Evolutionary conservation across 2,888 invertebrate species (phyloP), one percentile per base, ranked within the genome.

Genomic region (Andrena dorsata): DNA sequence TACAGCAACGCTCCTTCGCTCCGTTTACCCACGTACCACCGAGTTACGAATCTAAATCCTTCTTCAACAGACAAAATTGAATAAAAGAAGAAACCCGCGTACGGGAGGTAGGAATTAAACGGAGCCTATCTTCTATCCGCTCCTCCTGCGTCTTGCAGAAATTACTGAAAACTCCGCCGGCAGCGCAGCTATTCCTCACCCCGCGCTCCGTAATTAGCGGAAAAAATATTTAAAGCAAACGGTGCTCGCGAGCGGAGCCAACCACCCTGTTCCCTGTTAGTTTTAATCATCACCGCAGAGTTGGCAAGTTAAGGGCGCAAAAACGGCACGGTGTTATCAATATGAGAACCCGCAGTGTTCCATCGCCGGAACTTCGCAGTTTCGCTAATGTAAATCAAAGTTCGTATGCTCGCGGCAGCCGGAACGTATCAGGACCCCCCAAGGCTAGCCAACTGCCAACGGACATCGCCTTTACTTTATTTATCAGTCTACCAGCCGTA

Each of bases 311-410:
- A n/a, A 51, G 23, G n/a, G 2, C 2, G 20, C 13, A 51, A 61
- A 76, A 76, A 61, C 32, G 23, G 8, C 1, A 7, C 30, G 41
- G 4, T 28, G 47, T 58, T 58, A 49, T 32, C 47, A 20, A 49
- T 60, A 58, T 23, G 32, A 64, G 16, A 71, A 28, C 2, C 35
- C 20, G 20, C 23, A 26, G 23, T 28, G 69, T 60, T 60, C 32
- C 68, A 20, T 26, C 26, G 16, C 13, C 13, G 10, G 26, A 71
- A 71, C 28, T 63, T 63, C 32, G 13, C 13, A 47, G 41, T 73
- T 76, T 73, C 63, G 73, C 41, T 64, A 74, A 73, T 63, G 74
- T 76, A 47, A 56, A 64, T 76, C 61, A 64, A 73, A 63, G 56
- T 71, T 76, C 61, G 41, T 28, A 49, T 58, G 58, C 58, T 28